Percentiles rank a stretch among this genome's conserved stretches.
phyloP scores from a whole-genome alignment of 2,113 vertebrate species.

The Pseudolaguvia tuberculata region DNA sequence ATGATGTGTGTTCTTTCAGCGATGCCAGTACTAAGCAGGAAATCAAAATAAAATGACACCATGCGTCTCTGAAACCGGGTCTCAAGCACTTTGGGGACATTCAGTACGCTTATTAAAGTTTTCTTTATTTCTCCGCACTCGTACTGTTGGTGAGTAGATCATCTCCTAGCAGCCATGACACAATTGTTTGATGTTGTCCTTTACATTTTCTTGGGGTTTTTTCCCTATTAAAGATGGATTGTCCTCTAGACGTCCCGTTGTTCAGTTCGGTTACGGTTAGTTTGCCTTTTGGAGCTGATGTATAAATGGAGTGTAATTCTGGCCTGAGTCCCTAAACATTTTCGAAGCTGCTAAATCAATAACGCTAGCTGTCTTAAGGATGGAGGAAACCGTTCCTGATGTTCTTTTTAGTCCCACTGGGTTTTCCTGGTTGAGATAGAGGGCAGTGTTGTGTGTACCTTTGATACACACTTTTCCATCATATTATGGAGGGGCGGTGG shows the following conservation, averaged over 20 bases:
- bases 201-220: constrained; percentile 6
- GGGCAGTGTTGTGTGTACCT: too few species aligned
- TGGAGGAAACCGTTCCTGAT: constrained; percentile 1
- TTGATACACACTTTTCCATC: too few species aligned
- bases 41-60: constrained; percentile 29
- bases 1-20: constrained; percentile 10
- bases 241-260: not conserved
- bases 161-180: constrained; percentile 2
- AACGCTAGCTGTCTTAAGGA: not conserved
- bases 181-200: constrained; percentile 23
- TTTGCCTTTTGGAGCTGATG: constrained; percentile 24
- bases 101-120: constrained; percentile 15
- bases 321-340: constrained; percentile 55
- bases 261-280: not conserved
- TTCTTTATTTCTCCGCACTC: constrained; percentile 6
- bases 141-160: not conserved
- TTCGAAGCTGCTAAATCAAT: constrained; percentile 45
- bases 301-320: constrained; percentile 62
- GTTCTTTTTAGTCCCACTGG: not conserved
- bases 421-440: not conserved
- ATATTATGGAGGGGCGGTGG: too few species aligned
- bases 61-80: not conserved
- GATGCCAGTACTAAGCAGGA: constrained; percentile 23
- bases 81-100: constrained; percentile 3
- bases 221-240: not conserved